Percentiles rank a stretch among this genome's conserved stretches.
Evolutionary conservation across 1,140 invertebrate species (phyloP).

Genomic region (Stegodyphus mimosarum): DNA sequence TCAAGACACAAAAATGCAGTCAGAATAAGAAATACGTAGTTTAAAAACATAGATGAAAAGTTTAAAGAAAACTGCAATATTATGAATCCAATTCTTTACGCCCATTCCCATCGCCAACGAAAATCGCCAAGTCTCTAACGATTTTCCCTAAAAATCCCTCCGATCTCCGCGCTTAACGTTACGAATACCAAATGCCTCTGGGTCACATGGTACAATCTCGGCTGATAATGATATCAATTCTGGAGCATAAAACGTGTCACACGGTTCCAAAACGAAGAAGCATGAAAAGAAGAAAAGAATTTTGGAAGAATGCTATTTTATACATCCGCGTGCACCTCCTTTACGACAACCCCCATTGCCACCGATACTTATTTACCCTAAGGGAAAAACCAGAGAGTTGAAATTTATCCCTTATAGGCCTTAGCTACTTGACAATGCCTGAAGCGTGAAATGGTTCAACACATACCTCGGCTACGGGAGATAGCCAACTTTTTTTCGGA

Average conservation of each 20-base stretch:
- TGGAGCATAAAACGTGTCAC: conserved; percentile 5
- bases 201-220: not conserved
- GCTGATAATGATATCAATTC: conserved; percentile 13
- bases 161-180: not conserved
- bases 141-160: no score
- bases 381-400: not conserved
- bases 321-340: not conserved
- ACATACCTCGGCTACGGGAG: conserved; percentile 7
- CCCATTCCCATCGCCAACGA: no score
- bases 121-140: no score
- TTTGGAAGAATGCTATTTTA: not conserved
- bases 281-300: no score
- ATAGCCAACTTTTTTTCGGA: not conserved
- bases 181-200: not conserved
- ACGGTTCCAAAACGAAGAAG: not conserved
- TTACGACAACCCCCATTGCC: conserved; percentile 1
- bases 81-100: no score
- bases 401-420: conserved; percentile 13
- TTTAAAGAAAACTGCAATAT: no score
- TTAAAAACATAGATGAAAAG: no score
- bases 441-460: not conserved
- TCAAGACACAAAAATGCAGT: no score
- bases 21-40: no score
- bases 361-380: conserved; percentile 8
- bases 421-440: conserved; percentile 4